Percentiles rank a stretch among this genome's conserved stretches.
Conservation (phyloP, 2,113 vertebrate species). For the Sebastes schlegelii region DNA sequence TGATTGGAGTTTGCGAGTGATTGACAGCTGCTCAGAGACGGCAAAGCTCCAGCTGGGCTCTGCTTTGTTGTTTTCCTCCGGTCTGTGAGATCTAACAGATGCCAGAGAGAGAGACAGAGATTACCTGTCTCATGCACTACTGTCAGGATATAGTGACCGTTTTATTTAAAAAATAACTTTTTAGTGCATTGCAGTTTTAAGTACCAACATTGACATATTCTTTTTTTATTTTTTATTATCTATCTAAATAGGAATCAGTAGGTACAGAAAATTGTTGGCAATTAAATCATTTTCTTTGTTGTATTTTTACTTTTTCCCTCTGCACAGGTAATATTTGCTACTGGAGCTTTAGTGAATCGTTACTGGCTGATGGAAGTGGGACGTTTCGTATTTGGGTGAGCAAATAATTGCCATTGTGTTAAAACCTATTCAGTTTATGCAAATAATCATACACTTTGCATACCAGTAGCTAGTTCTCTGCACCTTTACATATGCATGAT, state of each 20-base stretch:
- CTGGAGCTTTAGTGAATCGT: slow-evolving; percentile 87
- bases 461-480: neutral
- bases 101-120: too few species aligned
- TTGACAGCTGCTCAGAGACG: too few species aligned
- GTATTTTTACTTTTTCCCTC: neutral
- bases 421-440: neutral
- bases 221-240: too few species aligned
- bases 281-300: neutral
- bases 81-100: too few species aligned
- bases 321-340: slow-evolving; percentile 91
- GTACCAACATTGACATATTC: neutral
- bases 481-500: too few species aligned
- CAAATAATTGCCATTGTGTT: neutral
- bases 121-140: too few species aligned
- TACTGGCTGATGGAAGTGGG: slow-evolving; percentile 96
- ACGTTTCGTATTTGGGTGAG: slow-evolving; percentile 97
- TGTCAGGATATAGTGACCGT: too few species aligned
- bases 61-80: too few species aligned
- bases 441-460: neutral
- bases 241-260: neutral
- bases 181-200: too few species aligned
- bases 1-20: too few species aligned
- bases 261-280: neutral
- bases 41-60: too few species aligned
- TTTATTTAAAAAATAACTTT: too few species aligned